Conservation (phyloP, 2,888 invertebrate genomes). For the Callosobruchus maculatus region DNA sequence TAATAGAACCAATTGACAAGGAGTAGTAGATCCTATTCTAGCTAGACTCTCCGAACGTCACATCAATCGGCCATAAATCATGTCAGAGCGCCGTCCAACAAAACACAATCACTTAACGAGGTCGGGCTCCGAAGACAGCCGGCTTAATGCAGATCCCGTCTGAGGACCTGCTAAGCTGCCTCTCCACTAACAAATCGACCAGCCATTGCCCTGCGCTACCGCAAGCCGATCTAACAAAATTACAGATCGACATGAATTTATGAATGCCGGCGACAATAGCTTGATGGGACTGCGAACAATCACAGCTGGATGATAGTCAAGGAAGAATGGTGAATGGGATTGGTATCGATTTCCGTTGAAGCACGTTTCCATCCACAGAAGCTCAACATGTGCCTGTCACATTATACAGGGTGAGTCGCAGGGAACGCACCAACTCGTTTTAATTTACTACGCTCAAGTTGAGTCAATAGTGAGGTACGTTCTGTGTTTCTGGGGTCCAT, state of each 20-base stretch:
- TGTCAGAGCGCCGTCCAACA: neutral
- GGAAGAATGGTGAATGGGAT: neutral
- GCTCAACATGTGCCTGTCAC: no score
- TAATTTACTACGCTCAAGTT: no score
- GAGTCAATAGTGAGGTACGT: no score
- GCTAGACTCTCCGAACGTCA: neutral
- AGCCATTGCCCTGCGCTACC: neutral
- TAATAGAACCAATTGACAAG: neutral
- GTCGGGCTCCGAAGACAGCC: neutral
- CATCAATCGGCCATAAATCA: neutral
- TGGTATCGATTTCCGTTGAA: neutral
- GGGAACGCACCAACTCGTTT: no score
- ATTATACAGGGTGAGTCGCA: no score
- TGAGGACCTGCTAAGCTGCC: neutral
- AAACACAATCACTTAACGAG: neutral
- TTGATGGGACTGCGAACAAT: neutral
- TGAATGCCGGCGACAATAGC: neutral
- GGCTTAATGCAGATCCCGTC: neutral
- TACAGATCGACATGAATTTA: neutral
- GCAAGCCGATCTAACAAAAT: neutral
- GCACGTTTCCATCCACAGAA: no score
- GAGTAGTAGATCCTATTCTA: neutral
- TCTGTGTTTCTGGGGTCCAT: no score
- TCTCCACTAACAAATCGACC: neutral
- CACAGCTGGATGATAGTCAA: neutral